Evolutionary conservation across 2,113 vertebrate genomes (phyloP), one percentile per base, ranked within the genome.

Genomic region (Pandion haliaetus): DNA sequence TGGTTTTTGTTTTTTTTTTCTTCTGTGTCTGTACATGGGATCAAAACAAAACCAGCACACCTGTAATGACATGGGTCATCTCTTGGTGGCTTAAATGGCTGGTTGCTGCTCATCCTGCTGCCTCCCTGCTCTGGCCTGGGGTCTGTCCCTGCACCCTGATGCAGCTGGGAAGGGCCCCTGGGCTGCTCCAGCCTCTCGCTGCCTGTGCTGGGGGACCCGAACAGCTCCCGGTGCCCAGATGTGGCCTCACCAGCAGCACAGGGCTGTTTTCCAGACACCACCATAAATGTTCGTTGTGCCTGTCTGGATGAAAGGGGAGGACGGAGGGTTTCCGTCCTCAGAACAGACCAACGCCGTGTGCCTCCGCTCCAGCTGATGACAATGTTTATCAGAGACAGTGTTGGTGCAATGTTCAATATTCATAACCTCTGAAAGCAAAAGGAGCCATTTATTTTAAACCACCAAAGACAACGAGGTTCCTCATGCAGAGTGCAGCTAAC

Each of bases 1-100:
- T n/a, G n/a, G n/a, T n/a, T n/a, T n/a, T 26, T 42, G 13, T 42
- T 42, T 44, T 18, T 54, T 34, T 13, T 31, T 45, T 34, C n/a
- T 32, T 26, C 13, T 38, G 40, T 14, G 21, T 18, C 42, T 4
- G 8, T 12, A 12, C 1, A 2, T 13, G 34, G 52, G 28, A 47
- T 25, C n/a, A 28, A 20, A 38, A 32, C 1, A 2, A 58, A 58
- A 12, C 14, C n/a, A 20, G 40, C 40, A 34, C 34, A 11, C 12
- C 2, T 0, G 23, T 34, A 25, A 19, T 2, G 4, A n/a, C 47
- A 23, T 3, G 2, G 12, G 45, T 20, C 21, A 25, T 38, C 57
- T 18, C 58, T 42, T 4, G 14, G 42, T 17, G 42, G 40, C 54
- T 57, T 19, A 10, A 44, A n/a, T 3, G 50, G 50, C 70, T 10